phyloP scores from a whole-genome alignment of 2,797 vertebrate species.

The Epinephelus coioides region DNA sequence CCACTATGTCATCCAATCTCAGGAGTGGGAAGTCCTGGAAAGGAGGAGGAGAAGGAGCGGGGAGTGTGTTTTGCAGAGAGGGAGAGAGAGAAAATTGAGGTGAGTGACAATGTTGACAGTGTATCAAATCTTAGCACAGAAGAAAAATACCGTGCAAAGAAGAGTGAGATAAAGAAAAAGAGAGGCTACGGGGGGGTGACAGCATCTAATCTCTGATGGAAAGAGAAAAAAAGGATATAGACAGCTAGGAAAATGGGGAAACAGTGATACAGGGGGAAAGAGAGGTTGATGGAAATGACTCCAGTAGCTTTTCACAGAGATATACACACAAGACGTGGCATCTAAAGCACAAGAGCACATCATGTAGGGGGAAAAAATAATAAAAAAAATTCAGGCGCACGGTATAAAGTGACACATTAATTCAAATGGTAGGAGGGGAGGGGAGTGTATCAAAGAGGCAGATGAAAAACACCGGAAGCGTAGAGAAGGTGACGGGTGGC shows the following conservation, averaged over 20 bases:
- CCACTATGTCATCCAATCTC: conserved; percentile 91
- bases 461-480: conserved; percentile 65
- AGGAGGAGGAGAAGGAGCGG: background rate
- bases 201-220: conserved; percentile 60
- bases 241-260: conserved; percentile 34
- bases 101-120: conserved; percentile 68
- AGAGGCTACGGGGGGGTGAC: conserved; percentile 38
- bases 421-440: conserved; percentile 64
- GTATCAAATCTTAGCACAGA: conserved; percentile 47
- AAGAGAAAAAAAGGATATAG: conserved; percentile 27
- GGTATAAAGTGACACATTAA: conserved; percentile 72
- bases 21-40: conserved; percentile 92
- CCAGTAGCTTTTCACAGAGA: conserved; percentile 42
- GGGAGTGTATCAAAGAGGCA: conserved; percentile 68
- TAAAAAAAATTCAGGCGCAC: conserved; percentile 45
- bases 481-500: conserved; percentile 57
- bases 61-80: conserved; percentile 35
- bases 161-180: conserved; percentile 49
- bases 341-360: conserved; percentile 55
- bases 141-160: conserved; percentile 52
- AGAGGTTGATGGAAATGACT: conserved; percentile 64
- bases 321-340: conserved; percentile 41
- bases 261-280: conserved; percentile 37
- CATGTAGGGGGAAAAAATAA: conserved; percentile 32
- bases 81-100: conserved; percentile 37